Evolutionary conservation across 2,113 vertebrate genomes (phyloP).

Genomic region (Axis porcinus): DNA sequence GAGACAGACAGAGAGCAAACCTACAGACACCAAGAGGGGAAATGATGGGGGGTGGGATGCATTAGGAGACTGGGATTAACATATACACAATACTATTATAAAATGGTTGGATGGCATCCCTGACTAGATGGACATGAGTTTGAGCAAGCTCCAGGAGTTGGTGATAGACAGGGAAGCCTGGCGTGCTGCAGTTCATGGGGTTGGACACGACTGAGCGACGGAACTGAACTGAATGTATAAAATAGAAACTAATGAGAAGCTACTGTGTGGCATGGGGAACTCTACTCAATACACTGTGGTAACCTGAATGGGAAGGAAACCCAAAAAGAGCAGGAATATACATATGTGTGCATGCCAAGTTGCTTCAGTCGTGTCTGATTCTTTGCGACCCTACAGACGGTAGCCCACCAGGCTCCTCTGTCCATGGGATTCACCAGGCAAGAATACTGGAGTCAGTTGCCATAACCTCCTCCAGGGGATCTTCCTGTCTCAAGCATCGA

Average conservation of each 20-base stretch:
- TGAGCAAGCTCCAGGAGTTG: background rate
- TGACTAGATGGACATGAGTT: background rate
- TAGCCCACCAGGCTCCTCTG: background rate
- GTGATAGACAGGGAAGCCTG: background rate
- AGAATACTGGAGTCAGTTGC: background rate
- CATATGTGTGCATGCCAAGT: background rate
- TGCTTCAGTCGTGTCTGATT: background rate
- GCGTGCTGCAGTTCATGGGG: background rate
- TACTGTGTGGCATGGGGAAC: background rate
- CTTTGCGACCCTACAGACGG: background rate
- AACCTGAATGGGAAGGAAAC: background rate
- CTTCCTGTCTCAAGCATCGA: background rate
- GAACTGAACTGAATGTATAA: background rate
- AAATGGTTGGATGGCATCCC: background rate
- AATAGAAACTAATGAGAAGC: background rate
- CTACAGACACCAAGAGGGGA: background rate
- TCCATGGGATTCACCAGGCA: background rate
- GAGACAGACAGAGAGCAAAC: background rate
- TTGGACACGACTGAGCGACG: accelerated
- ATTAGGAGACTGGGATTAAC: background rate
- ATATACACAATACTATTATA: background rate
- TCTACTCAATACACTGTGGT: background rate
- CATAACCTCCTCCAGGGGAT: background rate
- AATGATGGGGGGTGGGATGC: background rate
- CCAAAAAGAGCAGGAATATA: background rate